Evolutionary conservation across 2,888 invertebrate genomes (phyloP).

Genomic region (Ophioninae sp.): DNA sequence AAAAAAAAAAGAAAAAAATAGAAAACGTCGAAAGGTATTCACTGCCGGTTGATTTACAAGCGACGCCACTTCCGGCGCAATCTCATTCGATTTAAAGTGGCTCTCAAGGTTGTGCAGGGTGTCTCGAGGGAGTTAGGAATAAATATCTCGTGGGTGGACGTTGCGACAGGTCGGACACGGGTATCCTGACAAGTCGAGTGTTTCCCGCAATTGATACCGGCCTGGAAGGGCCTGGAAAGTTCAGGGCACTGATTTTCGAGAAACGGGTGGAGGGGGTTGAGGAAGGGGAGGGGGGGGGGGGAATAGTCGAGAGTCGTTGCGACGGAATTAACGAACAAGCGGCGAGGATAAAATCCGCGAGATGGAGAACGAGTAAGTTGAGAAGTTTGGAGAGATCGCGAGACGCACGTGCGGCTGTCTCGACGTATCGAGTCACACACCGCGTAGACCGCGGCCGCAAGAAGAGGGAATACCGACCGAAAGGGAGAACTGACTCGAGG

Average conservation of each 20-base stretch:
- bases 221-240: neutral
- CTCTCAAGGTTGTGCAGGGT: neutral
- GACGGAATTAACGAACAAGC: slow-evolving; percentile 12
- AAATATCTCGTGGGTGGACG: neutral
- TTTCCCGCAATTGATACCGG: slow-evolving; percentile 22
- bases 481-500: slow-evolving; percentile 27
- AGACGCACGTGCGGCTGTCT: slow-evolving; percentile 60
- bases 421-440: slow-evolving; percentile 59
- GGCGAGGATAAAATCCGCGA: slow-evolving; percentile 10
- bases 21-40: neutral
- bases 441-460: slow-evolving; percentile 14
- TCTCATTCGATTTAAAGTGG: neutral
- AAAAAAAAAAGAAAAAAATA: neutral
- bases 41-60: neutral
- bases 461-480: slow-evolving; percentile 35
- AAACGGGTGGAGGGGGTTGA: neutral
- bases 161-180: neutral
- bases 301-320: neutral
- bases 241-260: too few relatives aligned
- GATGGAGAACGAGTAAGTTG: slow-evolving; percentile 50
- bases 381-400: slow-evolving; percentile 52
- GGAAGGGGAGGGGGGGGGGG: neutral
- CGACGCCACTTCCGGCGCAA: neutral
- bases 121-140: neutral
- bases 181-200: neutral